Percentiles rank a stretch among this genome's conserved stretches.
Evolutionary conservation across 2,888 invertebrate genomes (phyloP).

Genomic region (Siphlonurus alternatus): DNA sequence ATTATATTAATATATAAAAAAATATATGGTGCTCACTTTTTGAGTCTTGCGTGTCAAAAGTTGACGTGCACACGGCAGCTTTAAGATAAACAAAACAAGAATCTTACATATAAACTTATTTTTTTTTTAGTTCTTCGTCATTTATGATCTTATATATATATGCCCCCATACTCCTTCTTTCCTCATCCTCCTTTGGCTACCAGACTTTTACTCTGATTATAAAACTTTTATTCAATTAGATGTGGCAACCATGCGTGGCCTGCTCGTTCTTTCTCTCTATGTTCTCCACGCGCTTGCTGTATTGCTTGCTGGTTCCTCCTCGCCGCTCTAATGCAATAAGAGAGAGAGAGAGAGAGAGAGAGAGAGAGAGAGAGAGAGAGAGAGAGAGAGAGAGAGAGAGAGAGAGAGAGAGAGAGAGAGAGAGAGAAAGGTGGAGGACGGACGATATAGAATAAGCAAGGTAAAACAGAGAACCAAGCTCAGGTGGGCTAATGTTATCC

Average conservation of each 20-base stretch:
- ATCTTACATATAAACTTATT: not conserved
- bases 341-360: too few relatives aligned
- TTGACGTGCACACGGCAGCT: not conserved
- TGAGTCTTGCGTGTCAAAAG: not conserved
- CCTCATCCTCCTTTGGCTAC: not conserved
- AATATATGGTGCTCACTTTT: not conserved
- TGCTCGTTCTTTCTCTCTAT: not conserved
- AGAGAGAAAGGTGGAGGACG: constrained; percentile 2
- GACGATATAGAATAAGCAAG: not conserved
- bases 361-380: too few relatives aligned
- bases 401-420: not conserved
- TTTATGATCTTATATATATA: not conserved
- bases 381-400: constrained; percentile 1
- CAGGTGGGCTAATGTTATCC: not conserved
- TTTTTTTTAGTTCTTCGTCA: not conserved
- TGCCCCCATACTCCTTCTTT: not conserved
- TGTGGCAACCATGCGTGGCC: not conserved
- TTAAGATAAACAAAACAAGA: not conserved
- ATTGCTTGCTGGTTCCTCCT: too few relatives aligned
- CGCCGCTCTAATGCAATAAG: not conserved
- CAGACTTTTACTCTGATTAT: not conserved
- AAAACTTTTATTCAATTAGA: constrained; percentile 1
- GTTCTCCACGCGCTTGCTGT: not conserved
- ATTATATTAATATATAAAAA: too few relatives aligned
- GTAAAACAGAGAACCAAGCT: not conserved